Conservation (phyloP, 2,888 invertebrate species). For the Drosophila leonis region DNA sequence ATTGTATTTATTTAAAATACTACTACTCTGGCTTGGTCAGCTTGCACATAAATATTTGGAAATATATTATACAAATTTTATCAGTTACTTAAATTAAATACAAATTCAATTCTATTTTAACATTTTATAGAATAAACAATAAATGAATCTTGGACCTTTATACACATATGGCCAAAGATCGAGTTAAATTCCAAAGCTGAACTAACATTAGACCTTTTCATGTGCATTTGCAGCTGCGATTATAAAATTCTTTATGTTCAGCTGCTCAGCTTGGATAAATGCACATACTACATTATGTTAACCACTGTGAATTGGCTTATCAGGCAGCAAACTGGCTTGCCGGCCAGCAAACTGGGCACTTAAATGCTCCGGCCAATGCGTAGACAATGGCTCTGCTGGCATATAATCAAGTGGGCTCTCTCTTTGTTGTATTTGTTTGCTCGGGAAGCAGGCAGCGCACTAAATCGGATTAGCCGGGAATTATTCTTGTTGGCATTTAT, state of each 20-base stretch:
- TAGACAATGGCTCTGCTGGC: slow-evolving; percentile 22
- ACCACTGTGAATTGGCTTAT: slow-evolving; percentile 55
- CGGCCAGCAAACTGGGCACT: slow-evolving; percentile 34
- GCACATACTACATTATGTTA: background rate
- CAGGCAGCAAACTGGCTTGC: slow-evolving; percentile 29
- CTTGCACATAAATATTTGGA: too few relatives aligned
- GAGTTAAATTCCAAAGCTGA: background rate
- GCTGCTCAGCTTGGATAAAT: background rate
- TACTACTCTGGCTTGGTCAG: too few relatives aligned
- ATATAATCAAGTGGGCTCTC: slow-evolving; percentile 60
- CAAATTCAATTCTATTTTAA: background rate
- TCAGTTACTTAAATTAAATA: background rate
- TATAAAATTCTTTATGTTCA: background rate
- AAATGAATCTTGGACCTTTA: too few relatives aligned
- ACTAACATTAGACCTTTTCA: background rate
- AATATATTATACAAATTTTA: too few relatives aligned
- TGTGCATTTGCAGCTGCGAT: background rate
- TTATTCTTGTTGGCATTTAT: slow-evolving; percentile 81
- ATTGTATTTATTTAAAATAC: background rate
- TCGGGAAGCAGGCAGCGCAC: slow-evolving; percentile 50
- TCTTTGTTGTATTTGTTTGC: slow-evolving; percentile 15
- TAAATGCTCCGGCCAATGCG: slow-evolving; percentile 52
- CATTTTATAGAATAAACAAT: background rate
- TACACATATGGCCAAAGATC: too few relatives aligned
- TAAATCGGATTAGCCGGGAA: slow-evolving; percentile 79